These are phyloP conservation scores for Magallana nippona DNA, from an alignment of 2,888 invertebrate species.

Conservation along the genomic window DNA sequence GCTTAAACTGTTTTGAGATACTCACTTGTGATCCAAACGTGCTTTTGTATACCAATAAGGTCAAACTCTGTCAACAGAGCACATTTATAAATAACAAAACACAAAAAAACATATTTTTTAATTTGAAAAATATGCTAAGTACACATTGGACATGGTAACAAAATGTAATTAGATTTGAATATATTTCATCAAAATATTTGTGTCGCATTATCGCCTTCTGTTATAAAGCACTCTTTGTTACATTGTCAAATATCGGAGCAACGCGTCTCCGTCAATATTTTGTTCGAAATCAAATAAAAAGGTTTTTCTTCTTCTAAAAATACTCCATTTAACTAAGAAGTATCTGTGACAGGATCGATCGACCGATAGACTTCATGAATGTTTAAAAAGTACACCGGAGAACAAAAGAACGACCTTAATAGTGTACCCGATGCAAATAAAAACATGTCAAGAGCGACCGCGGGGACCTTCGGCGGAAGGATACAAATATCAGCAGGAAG, in stretches of 20 bases:
- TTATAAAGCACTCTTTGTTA: neutral
- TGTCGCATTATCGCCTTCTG: neutral
- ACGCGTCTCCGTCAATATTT: neutral
- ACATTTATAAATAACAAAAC: too few relatives aligned
- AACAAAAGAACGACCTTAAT: neutral
- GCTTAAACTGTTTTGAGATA: too few relatives aligned
- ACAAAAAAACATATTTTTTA: too few relatives aligned
- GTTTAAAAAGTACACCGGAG: neutral
- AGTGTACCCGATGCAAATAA: neutral
- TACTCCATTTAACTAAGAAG: neutral
- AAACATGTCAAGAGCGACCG: neutral
- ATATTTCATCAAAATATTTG: neutral
- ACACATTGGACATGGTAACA: too few relatives aligned
- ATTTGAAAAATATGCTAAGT: too few relatives aligned
- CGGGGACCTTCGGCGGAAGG: neutral
- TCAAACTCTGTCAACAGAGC: too few relatives aligned
- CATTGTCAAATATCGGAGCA: neutral
- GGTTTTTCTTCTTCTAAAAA: neutral
- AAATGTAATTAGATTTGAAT: too few relatives aligned
- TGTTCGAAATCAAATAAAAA: neutral
- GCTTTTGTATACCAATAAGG: too few relatives aligned
- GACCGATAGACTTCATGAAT: neutral
- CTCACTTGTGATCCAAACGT: too few relatives aligned
- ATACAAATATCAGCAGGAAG: neutral
- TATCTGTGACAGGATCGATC: neutral